These are phyloP conservation scores for Dermatophagoides farinae DNA, from an alignment of 1,140 invertebrate genomes.

Conservation along the genomic window DNA sequence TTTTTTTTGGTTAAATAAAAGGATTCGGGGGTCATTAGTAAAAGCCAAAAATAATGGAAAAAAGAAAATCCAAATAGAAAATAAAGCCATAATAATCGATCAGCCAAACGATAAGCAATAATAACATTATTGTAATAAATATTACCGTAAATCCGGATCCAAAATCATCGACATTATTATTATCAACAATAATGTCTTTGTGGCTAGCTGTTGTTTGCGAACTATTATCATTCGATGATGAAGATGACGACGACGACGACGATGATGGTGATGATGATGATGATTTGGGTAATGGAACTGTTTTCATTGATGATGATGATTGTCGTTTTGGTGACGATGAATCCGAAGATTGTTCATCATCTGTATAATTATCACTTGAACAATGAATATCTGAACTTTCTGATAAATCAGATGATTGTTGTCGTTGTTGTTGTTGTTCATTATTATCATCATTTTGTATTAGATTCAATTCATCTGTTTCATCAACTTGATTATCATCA, in stretches of 20 bases:
- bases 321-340: background rate
- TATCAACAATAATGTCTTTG: background rate
- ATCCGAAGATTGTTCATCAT: conserved; percentile 2
- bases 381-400: background rate
- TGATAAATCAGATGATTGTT: background rate
- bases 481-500: background rate
- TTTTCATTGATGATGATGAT: background rate
- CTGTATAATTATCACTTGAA: conserved; percentile 3
- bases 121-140: too few relatives aligned
- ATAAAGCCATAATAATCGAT: too few relatives aligned
- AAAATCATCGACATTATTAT: background rate
- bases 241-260: background rate
- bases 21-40: too few relatives aligned
- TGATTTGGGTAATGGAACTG: background rate
- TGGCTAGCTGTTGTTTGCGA: too few relatives aligned
- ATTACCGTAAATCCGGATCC: too few relatives aligned
- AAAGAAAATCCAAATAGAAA: too few relatives aligned
- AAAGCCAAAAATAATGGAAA: too few relatives aligned
- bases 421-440: background rate
- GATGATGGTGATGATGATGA: background rate
- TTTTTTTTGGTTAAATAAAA: too few relatives aligned
- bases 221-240: background rate
- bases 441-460: background rate
- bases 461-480: background rate
- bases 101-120: too few relatives aligned